A percentile compares a stretch with the other conserved stretches of the same genome.
Evolutionary conservation across 2,113 vertebrate species (phyloP).

Genomic region (Equus quagga): DNA sequence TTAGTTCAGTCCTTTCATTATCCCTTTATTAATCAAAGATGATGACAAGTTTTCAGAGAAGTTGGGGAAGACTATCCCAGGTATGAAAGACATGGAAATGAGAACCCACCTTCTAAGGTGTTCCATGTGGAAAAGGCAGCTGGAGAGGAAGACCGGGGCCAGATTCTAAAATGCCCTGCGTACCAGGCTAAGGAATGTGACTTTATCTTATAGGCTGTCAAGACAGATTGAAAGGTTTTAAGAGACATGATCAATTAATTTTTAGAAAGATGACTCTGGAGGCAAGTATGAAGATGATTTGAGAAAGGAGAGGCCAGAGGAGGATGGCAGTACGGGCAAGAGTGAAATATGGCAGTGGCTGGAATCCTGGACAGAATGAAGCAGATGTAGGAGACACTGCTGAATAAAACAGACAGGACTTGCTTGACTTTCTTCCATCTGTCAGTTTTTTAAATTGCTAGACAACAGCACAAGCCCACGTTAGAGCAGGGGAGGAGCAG

Average conservation of each 20-base stretch:
- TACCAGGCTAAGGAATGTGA: neutral
- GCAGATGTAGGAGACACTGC: neutral
- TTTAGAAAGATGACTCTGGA: neutral
- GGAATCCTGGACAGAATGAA: neutral
- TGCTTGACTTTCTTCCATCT: neutral
- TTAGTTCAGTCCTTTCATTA: neutral
- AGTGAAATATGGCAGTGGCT: neutral
- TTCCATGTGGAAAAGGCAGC: neutral
- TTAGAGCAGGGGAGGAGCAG: neutral
- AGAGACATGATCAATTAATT: neutral
- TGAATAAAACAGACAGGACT: neutral
- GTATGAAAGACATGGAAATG: neutral
- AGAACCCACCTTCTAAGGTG: neutral
- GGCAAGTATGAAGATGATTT: neutral
- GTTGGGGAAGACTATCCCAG: neutral
- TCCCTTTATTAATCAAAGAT: conserved; percentile 16
- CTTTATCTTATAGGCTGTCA: neutral
- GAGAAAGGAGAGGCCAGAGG: neutral
- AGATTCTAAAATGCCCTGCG: neutral
- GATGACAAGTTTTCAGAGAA: neutral
- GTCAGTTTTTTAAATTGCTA: neutral
- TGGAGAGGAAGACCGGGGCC: neutral
- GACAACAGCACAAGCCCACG: neutral
- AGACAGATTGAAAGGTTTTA: neutral
- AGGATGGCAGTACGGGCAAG: neutral